A percentile compares a stretch with the other conserved stretches of the same genome.
phyloP scores from a whole-genome alignment of 92 coral and sea anemone genomes.

The Muricea muricata region DNA sequence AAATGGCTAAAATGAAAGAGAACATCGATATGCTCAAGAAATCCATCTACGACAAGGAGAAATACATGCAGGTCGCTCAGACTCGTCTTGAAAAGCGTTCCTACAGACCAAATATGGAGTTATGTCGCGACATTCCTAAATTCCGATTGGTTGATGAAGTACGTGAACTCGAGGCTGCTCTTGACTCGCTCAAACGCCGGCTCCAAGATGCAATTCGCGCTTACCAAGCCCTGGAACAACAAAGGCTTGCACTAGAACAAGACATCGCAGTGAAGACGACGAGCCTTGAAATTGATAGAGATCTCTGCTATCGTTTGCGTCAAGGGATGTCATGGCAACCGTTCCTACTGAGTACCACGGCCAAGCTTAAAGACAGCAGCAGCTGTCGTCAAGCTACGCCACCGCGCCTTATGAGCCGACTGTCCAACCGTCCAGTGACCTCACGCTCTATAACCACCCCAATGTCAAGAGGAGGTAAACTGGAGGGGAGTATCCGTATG shows the following conservation, averaged over 20 bases:
- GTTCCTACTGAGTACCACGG: slow-evolving; percentile 21
- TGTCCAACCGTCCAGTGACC: slow-evolving; percentile 24
- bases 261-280: slow-evolving; percentile 39
- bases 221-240: slow-evolving; percentile 44
- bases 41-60: slow-evolving; percentile 48
- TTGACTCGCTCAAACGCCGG: slow-evolving; percentile 46
- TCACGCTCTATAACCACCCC: slow-evolving; percentile 44
- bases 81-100: slow-evolving; percentile 46
- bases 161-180: slow-evolving; percentile 51
- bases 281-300: slow-evolving; percentile 29
- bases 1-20: slow-evolving; percentile 46
- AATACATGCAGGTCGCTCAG: slow-evolving; percentile 51
- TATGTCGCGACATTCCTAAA: slow-evolving; percentile 43
- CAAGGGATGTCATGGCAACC: slow-evolving; percentile 52
- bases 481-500: slow-evolving; percentile 21
- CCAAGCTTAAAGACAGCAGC: slow-evolving; percentile 27
- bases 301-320: slow-evolving; percentile 43
- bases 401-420: slow-evolving; percentile 36
- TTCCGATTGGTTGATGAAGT: slow-evolving; percentile 48
- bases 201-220: slow-evolving; percentile 51
- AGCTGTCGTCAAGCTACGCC: slow-evolving; percentile 53
- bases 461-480: slow-evolving; percentile 34
- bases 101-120: slow-evolving; percentile 47
- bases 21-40: slow-evolving; percentile 39
- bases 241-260: slow-evolving; percentile 28